phyloP scores from a whole-genome alignment of 2,888 invertebrate species.

The Dynastes hyllus region DNA sequence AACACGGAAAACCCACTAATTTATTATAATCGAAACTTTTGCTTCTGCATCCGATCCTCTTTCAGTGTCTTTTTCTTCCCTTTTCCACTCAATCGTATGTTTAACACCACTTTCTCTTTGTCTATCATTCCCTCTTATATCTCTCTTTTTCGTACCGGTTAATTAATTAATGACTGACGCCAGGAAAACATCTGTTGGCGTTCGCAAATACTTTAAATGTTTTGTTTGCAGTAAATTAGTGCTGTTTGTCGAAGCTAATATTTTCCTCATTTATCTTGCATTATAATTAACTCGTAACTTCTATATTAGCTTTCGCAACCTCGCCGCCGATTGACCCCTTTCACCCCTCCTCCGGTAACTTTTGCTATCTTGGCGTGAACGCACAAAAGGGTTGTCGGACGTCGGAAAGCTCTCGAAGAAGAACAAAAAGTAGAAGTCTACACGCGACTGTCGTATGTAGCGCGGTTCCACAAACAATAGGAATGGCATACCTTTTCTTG shows the following conservation, averaged over 20 bases:
- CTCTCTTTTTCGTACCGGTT: slow-evolving; percentile 1
- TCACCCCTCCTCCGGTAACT: neutral
- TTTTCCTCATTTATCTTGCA: slow-evolving; percentile 47
- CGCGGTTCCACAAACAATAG: slow-evolving; percentile 28
- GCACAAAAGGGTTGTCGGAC: slow-evolving; percentile 23
- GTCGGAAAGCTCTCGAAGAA: slow-evolving; percentile 11
- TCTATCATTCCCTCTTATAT: neutral
- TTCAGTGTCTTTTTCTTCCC: slow-evolving; percentile 40
- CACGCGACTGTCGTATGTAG: slow-evolving; percentile 33
- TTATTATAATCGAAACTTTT: too few relatives aligned
- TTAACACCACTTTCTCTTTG: neutral
- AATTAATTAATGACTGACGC: slow-evolving; percentile 40
- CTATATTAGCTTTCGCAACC: slow-evolving; percentile 16
- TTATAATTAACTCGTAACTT: slow-evolving; percentile 46
- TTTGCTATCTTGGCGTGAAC: slow-evolving; percentile 12
- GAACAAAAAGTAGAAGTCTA: slow-evolving; percentile 20
- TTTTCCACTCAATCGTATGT: slow-evolving; percentile 45
- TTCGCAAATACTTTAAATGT: slow-evolving; percentile 47
- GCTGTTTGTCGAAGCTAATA: slow-evolving; percentile 41
- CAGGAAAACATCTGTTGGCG: slow-evolving; percentile 33
- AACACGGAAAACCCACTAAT: too few relatives aligned
- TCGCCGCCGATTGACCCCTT: neutral
- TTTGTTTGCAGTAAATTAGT: slow-evolving; percentile 46
- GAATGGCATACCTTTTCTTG: slow-evolving; percentile 28
- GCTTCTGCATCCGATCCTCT: neutral